Evolutionary conservation across 1,140 invertebrate species (phyloP), one percentile per base, ranked within the genome.

Genomic region (Tetragnatha versicolor): DNA sequence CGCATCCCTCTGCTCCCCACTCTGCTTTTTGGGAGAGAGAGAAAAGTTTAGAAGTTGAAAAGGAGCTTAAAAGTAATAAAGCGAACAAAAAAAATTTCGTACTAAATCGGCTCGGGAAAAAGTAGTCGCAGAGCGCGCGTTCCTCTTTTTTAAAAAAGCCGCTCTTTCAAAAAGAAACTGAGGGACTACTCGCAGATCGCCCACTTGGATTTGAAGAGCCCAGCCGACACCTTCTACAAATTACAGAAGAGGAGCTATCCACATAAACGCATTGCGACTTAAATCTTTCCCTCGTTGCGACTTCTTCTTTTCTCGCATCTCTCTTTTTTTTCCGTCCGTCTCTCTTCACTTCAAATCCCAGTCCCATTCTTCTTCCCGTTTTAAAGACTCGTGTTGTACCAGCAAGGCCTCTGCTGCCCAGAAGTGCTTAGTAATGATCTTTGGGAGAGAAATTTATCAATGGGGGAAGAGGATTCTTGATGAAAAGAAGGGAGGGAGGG

Each of bases 341-440:
- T 42, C 39, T 10, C 17, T 42, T 17, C 39, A 42, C 17, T 42
- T n/a, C 55, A 33, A 33, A 33, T 58, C 55, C 7, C 7, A 17
- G 7, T 33, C 35, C 17, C 55, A 58, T 33, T 58, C n/a, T 58
- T 58, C 55, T 33, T 58, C 55, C 49, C 49, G n/a, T 20, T 22
- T 20, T 65, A 35, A 12, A 58, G 29, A 5, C 55, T 58, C 35
- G 55, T 58, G 55, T 31, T 7, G 55, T 31, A 58, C 29, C 29
- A 33, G 27, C 55, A n/a, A n/a, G n/a, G 12, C 20, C 55, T 58
- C 22, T 42, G 37, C 27, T 58, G 27, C 29, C n/a, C 58, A 75
- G 58, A 75, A 75, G 58, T 75, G 72, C 72, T 63, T 61, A 75
- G 58, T 75, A 75, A 75, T 63, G 72, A 75, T 63, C 72, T 75